Evolutionary conservation across 2,888 invertebrate genomes (phyloP).

Genomic region (Scaptomyza parva): DNA sequence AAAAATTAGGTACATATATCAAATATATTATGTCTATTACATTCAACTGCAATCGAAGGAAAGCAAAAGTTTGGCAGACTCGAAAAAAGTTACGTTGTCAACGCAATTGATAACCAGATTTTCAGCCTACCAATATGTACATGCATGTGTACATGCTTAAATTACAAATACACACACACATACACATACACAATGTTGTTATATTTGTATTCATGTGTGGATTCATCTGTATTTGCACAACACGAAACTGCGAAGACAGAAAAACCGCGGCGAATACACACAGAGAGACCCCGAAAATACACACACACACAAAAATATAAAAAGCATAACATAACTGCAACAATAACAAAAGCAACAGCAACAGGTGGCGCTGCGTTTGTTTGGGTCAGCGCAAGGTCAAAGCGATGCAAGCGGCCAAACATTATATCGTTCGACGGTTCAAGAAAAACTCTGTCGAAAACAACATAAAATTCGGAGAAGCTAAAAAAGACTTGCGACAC

Average conservation of each 20-base stretch:
- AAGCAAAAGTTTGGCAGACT: constrained; percentile 17
- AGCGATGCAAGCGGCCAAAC: constrained; percentile 40
- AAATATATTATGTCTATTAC: constrained; percentile 10
- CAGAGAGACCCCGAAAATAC: constrained; percentile 25
- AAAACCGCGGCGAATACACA: constrained; percentile 38
- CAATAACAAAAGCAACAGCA: constrained; percentile 23
- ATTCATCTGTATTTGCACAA: constrained; percentile 48
- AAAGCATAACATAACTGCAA: constrained; percentile 30
- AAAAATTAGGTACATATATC: constrained; percentile 12
- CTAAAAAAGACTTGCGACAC: constrained; percentile 62
- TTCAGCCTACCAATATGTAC: constrained; percentile 25
- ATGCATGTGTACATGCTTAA: background rate
- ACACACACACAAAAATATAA: constrained; percentile 3
- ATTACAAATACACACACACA: background rate
- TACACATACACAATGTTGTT: background rate
- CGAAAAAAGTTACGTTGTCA: constrained; percentile 26
- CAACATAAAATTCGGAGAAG: constrained; percentile 31
- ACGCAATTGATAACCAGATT: constrained; percentile 47
- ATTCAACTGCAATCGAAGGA: background rate
- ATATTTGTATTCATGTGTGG: constrained; percentile 4
- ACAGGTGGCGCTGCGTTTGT: constrained; percentile 22
- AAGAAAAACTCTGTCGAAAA: constrained; percentile 48
- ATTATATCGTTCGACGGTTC: constrained; percentile 33
- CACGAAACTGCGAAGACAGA: constrained; percentile 34
- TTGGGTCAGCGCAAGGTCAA: constrained; percentile 50